Conservation (phyloP, 2,797 vertebrate species). For the Propithecus perrieri region DNA sequence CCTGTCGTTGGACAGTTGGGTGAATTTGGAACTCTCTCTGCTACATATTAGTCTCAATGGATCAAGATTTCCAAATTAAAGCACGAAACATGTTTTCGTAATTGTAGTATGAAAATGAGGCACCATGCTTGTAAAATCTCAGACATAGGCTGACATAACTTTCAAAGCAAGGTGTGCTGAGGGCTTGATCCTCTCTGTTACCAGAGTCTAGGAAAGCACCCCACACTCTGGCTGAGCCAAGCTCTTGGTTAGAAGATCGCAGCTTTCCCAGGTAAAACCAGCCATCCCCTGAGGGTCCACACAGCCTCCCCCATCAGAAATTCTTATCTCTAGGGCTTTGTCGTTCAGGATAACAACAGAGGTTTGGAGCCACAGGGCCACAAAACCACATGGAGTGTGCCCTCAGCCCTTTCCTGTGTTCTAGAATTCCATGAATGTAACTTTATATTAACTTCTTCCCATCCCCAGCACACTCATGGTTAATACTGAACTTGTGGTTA, state of each 20-base stretch:
- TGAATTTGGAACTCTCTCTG: not conserved
- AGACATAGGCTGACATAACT: not conserved
- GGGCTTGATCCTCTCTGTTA: not conserved
- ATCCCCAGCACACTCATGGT: not conserved
- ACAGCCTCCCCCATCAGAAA: not conserved
- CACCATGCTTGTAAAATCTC: not conserved
- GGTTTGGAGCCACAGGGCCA: not conserved
- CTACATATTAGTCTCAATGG: not conserved
- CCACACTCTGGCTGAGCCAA: fast-evolving
- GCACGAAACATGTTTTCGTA: not conserved
- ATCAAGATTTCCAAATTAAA: not conserved
- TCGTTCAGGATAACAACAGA: not conserved
- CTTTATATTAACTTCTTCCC: not conserved
- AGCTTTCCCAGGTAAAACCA: not conserved
- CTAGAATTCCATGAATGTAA: not conserved
- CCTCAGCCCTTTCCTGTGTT: no score
- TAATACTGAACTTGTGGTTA: not conserved
- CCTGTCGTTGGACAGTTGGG: not conserved
- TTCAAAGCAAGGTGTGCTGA: not conserved
- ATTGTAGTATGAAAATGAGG: not conserved
- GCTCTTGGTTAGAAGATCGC: not conserved
- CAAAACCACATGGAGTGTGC: not conserved
- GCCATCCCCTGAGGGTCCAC: not conserved
- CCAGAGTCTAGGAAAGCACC: not conserved
- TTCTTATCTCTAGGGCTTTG: not conserved